Base-by-base conservation (phyloP, 2,888 invertebrate species). In the Leptopilina myrica region DNA sequence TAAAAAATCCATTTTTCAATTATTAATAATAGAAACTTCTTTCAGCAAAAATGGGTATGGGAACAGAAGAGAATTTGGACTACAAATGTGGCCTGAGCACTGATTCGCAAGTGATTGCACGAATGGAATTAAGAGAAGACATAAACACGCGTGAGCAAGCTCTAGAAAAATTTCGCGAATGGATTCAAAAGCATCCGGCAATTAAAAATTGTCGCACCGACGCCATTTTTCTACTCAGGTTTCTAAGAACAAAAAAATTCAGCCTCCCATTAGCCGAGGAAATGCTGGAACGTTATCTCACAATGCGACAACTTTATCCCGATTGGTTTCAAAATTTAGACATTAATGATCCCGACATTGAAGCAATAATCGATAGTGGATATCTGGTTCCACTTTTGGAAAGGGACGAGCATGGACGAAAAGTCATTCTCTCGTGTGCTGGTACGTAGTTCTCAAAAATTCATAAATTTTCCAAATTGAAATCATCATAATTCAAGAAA, bases 211-310 rank as follows among this genome's bases (percentile, higher is more conserved):
- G 97, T 90, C 94, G 97, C 82, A 96, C 96, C 83, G 97, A 97
- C 89, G 92, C 96, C 0, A 94, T 95, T 8, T 98, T 98, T 89
- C 93, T 97, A 15, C 93, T 98, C 64, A 94, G 97, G 67, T 98
- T 98, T 88, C 94, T 98, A 14, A 94, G 97, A 62, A 96, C 96
- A 65, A 97, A 97, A 92, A 98, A 97, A 90, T 98, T 96, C 92
- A 96, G 96, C 56, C 94, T 98, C 26, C 96, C 96, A 0, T 94
- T 96, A 90, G 96, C 98, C 0, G 96, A 97, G 87, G 96, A 96
- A 82, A 96, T 98, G 95, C 92, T 98, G 84, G 97, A 98, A 90
- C 94, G 96, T 75, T 98, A 98, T 91, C 93, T 98, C 78, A 96
- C 96, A 49, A 96, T 97, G 84, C 93, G 98, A 7, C 96, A 97